Evolutionary conservation across 2,113 vertebrate species (phyloP), one percentile per base, ranked within the genome.

Genomic region (Osmerus mordax): DNA sequence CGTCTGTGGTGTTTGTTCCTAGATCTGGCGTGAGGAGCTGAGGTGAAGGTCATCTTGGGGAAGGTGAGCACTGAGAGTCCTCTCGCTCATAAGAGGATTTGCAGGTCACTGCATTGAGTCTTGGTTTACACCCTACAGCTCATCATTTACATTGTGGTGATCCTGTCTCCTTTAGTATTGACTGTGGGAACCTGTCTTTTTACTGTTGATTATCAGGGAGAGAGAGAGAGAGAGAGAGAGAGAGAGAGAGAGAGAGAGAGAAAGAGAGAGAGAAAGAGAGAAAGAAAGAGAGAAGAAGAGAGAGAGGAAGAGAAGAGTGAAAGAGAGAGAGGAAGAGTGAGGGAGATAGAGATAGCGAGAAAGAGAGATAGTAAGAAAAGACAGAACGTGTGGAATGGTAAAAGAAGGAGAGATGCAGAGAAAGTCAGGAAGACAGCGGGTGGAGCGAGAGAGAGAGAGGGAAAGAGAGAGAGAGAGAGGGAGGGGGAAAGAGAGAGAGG

Each of bases 1-100:
- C 41, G 41, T 47, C 41, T 47, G 41, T 2, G 41, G 1, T 12
- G 41, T 47, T 2, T 47, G 41, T 47, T 47, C 8, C 8, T 47
- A 47, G 41, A 47, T 47, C 1, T 47, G 41, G 8, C 41, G 9
- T 47, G 41, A 1, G 41, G 41, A 47, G 41, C 7, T 11, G 41
- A 47, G 58, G 58, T 59, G 56, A 59, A 21, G 56, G 8, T 12
- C 18, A 21, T 36, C 32, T 59, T n/a, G 5, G 7, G 19, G 13
- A 60, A 23, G 58, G 21, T 21, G 4, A 60, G 19, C 58, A 8
- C 9, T 11, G 9, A 0, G 13, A 23, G 58, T 23, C 12, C 19
- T 60, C 23, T n/a, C 19, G 8, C 11, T 21, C 19, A 78, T 87
- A 88, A 87, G 82, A 84, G 84, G 84, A 90, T 90, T 86, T 84